Conservation (phyloP, 2,797 vertebrate species). For the Gymnocypris eckloni region DNA sequence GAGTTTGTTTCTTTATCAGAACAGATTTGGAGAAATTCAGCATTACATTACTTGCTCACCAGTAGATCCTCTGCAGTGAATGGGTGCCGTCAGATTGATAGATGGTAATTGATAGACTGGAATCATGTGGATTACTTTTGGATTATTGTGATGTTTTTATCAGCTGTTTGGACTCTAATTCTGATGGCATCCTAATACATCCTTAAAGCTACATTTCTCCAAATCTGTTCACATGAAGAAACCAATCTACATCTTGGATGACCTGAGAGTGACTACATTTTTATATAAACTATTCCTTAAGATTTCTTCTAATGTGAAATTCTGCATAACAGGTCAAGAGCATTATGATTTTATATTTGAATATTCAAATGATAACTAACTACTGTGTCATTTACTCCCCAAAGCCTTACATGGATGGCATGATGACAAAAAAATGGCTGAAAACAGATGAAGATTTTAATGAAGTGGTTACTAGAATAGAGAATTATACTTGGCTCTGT, state of each 20-base stretch:
- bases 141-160: background rate
- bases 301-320: background rate
- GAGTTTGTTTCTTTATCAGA: background rate
- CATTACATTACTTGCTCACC: background rate
- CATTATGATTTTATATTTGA: background rate
- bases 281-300: background rate
- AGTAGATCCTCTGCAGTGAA: background rate
- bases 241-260: no score
- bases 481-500: slow-evolving; percentile 33
- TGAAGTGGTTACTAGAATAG: slow-evolving; percentile 46
- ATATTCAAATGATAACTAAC: background rate
- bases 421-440: slow-evolving; percentile 62
- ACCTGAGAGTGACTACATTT: background rate
- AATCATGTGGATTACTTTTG: background rate
- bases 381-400: background rate
- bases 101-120: background rate
- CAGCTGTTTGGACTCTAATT: background rate
- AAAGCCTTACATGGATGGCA: slow-evolving; percentile 43
- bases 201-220: background rate
- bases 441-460: slow-evolving; percentile 53
- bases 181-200: background rate
- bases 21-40: background rate
- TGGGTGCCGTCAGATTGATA: background rate
- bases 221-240: background rate
- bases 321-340: background rate